These are phyloP conservation scores for Lasioglossum albipes DNA, from an alignment of 1,140 invertebrate species.

Conservation along the genomic window DNA sequence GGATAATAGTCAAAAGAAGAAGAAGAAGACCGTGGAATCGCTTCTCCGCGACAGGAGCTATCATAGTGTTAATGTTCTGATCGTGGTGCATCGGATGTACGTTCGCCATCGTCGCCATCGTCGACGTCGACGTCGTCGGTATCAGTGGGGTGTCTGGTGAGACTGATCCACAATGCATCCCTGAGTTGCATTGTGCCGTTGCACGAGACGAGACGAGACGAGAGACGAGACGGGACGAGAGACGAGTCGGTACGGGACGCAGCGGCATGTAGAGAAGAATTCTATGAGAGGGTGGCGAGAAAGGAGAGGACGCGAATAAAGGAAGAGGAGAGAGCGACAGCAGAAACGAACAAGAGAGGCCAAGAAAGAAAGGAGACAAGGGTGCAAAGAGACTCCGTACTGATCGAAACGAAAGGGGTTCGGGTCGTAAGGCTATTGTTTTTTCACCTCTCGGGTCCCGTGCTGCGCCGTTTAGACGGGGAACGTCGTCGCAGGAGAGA, in stretches of 20 bases:
- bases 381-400: slow-evolving; percentile 43
- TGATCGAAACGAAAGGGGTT: slow-evolving; percentile 61
- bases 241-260: slow-evolving; percentile 8
- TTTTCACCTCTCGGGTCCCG: slow-evolving; percentile 63
- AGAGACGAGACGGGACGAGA: neutral
- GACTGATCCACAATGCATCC: slow-evolving; percentile 61
- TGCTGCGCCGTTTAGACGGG: slow-evolving; percentile 42
- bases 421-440: slow-evolving; percentile 65
- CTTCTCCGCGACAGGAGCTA: neutral
- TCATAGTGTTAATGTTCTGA: neutral
- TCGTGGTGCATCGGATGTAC: neutral
- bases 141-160: slow-evolving; percentile 58
- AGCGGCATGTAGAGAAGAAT: slow-evolving; percentile 63
- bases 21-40: too few relatives aligned
- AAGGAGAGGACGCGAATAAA: slow-evolving; percentile 33
- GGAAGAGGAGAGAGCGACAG: slow-evolving; percentile 7
- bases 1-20: too few relatives aligned
- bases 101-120: slow-evolving; percentile 6
- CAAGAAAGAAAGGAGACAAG: slow-evolving; percentile 45
- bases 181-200: slow-evolving; percentile 66
- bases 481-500: neutral
- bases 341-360: slow-evolving; percentile 42
- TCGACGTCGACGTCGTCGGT: slow-evolving; percentile 28
- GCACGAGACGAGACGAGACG: slow-evolving; percentile 52
- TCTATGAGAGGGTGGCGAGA: slow-evolving; percentile 52